These are phyloP conservation scores for Monoplex corrugatus DNA, from an alignment of 2,888 invertebrate species.

Conservation along the genomic window DNA sequence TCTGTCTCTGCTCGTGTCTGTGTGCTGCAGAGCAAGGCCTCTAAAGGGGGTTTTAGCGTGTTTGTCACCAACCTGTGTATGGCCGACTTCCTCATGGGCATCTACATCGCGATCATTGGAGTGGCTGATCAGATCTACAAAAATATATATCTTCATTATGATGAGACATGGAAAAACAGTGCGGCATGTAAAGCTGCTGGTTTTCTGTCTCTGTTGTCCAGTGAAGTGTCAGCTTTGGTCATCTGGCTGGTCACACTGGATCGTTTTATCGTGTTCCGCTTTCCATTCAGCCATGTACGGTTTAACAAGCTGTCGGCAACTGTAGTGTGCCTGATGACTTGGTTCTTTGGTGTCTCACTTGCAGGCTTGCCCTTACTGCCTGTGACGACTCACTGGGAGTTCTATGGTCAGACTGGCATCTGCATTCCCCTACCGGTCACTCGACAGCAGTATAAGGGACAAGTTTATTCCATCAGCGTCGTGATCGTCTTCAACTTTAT, in stretches of 20 bases:
- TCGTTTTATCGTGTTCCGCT: constrained; percentile 85
- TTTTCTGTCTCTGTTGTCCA: constrained; percentile 43
- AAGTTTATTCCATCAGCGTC: too few relatives aligned
- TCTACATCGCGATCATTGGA: constrained; percentile 53
- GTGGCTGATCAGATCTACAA: constrained; percentile 49
- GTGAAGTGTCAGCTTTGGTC: constrained; percentile 46
- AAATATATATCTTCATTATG: constrained; percentile 29
- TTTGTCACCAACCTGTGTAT: constrained; percentile 51
- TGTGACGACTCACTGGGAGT: too few relatives aligned
- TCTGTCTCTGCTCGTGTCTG: constrained; percentile 40
- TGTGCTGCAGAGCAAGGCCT: background rate
- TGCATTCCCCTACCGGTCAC: too few relatives aligned
- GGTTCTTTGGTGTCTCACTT: constrained; percentile 71
- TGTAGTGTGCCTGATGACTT: constrained; percentile 62
- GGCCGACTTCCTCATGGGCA: constrained; percentile 52
- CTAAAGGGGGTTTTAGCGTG: constrained; percentile 27
- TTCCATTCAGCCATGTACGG: constrained; percentile 80
- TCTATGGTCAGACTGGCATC: too few relatives aligned
- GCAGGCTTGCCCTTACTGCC: too few relatives aligned
- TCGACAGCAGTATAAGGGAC: too few relatives aligned
- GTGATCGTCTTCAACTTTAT: too few relatives aligned
- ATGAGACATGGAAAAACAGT: constrained; percentile 46
- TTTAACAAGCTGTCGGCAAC: constrained; percentile 67
- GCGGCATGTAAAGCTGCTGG: constrained; percentile 43
- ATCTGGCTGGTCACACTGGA: constrained; percentile 50